Conservation (phyloP, 2,113 vertebrate genomes). For the Apeltes quadracus region DNA sequence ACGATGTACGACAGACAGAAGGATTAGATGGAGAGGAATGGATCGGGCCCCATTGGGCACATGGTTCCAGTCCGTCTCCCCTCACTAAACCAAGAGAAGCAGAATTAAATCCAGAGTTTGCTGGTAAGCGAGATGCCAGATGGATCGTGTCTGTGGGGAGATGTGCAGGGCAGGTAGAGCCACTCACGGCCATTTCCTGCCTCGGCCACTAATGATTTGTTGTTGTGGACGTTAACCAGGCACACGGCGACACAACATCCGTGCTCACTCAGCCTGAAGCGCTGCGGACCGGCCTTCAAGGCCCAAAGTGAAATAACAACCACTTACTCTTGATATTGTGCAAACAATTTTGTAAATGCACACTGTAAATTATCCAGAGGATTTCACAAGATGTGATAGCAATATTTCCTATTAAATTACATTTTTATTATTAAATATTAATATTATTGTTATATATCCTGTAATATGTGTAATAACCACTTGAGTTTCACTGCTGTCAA, state of each 20-base stretch:
- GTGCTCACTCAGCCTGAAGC: not conserved
- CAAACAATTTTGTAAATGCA: not conserved
- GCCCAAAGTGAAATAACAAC: not conserved
- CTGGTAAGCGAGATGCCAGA: constrained; percentile 46
- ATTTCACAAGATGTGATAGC: too few species aligned
- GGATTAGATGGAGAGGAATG: too few species aligned
- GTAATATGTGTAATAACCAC: too few species aligned
- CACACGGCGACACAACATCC: not conserved
- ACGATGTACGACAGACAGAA: too few species aligned
- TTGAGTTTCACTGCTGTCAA: too few species aligned
- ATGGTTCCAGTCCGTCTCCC: not conserved
- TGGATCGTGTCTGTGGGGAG: constrained; percentile 61
- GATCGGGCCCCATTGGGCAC: not conserved
- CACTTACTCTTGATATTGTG: not conserved
- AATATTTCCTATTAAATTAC: too few species aligned
- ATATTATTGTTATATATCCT: too few species aligned
- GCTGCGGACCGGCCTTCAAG: not conserved
- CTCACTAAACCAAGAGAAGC: constrained; percentile 54
- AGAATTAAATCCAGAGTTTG: constrained; percentile 50
- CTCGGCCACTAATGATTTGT: not conserved
- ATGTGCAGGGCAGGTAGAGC: constrained; percentile 55
- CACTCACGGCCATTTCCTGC: constrained; percentile 40
- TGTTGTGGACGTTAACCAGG: not conserved
- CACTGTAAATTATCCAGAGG: too few species aligned
- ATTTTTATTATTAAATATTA: too few species aligned